Evolutionary conservation across 2,797 vertebrate genomes (phyloP).

Genomic region (Diplodus puntazzo): DNA sequence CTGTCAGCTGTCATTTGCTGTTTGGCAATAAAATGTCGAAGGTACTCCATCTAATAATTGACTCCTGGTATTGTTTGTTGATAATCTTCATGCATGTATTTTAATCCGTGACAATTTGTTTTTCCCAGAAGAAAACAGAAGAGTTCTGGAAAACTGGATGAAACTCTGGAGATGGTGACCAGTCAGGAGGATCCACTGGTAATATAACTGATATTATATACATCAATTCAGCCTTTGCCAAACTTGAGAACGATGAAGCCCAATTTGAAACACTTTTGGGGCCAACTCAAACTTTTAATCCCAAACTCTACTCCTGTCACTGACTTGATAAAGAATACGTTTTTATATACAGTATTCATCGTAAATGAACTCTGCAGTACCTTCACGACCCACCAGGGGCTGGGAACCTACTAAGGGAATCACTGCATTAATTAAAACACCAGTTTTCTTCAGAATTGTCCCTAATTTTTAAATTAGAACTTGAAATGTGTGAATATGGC

Average conservation of each 20-base stretch:
- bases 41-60: constrained; percentile 37
- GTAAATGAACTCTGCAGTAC: no score
- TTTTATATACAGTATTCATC: no score
- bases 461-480: background rate
- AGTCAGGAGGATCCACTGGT: constrained; percentile 59
- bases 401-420: no score
- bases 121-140: constrained; percentile 44
- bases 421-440: background rate
- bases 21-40: constrained; percentile 45
- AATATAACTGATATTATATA: background rate
- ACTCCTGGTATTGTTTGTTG: background rate
- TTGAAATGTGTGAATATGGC: background rate
- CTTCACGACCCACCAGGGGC: no score
- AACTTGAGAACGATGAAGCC: no score
- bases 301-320: no score
- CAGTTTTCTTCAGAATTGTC: background rate
- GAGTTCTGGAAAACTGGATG: constrained; percentile 1
- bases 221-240: no score
- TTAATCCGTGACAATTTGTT: background rate
- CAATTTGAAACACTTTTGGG: no score
- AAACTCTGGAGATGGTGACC: constrained; percentile 58
- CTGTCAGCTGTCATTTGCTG: constrained; percentile 55
- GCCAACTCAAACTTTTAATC: no score
- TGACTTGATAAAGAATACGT: no score
- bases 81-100: background rate